Base-by-base conservation (phyloP, 2,113 vertebrate species). In the Paramisgurnus dabryanus region DNA sequence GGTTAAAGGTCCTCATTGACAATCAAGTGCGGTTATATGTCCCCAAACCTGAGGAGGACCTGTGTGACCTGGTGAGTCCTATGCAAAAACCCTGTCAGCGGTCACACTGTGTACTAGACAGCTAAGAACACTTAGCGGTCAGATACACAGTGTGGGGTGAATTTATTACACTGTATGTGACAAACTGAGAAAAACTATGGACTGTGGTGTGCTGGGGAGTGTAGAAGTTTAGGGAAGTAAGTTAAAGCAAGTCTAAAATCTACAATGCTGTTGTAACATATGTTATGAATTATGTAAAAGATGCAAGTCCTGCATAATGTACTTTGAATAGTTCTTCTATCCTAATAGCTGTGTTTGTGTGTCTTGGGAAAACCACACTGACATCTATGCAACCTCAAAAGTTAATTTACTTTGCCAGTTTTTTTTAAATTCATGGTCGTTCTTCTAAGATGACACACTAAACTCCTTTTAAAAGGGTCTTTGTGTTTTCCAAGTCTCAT, bases 51-150 rank as follows among this genome's bases (percentile, higher is more conserved):
- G 96, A 98, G 63, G 97, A 98, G 87, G 96, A 98, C 87, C 90
- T 98, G 86, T 96, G 95, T 5, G 98, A 99, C 79, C 88, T 98
- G 96, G 98, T 98, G 94, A 95, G 91, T 39, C 84, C 39, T n/a
- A 47, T 8, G 22, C 53, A 67, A 18, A 63, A 3, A 12, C 27
- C 45, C 58, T 65, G 67, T 57, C 57, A 57, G 61, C 0, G 17
- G 47, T n/a, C 11, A 58, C 63, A 45, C 11, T 6, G n/a, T 43
- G 22, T 80, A 41, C 58, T 65, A 47, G 78, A 80, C 67, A 80
- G 61, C 43, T 61, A 64, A 75, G 73, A 75, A 6, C 73, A 0
- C 9, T 64, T 75, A 17, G 45, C 64, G 69, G 43, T 74, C 79
- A 65, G n/a, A 71, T 58, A 64, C 34, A 3, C 67, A 57, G 70